These are phyloP conservation scores for Drosophila malerkotliana DNA, from an alignment of 1,140 invertebrate genomes.

Conservation along the genomic window DNA sequence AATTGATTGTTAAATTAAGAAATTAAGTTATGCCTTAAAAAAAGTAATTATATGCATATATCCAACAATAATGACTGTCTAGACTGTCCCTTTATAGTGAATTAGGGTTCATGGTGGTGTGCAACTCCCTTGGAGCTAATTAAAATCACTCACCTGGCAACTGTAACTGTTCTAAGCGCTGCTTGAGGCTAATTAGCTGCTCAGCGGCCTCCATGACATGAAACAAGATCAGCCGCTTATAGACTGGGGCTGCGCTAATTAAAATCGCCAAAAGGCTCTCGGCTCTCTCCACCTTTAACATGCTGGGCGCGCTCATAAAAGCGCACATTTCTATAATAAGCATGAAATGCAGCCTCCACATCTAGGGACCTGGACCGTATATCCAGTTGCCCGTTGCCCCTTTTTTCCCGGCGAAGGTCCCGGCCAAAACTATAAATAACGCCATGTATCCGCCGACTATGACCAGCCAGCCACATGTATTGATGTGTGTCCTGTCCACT, in stretches of 20 bases:
- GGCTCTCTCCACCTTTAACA: slow-evolving; percentile 53
- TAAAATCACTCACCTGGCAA: slow-evolving; percentile 17
- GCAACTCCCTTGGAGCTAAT: slow-evolving; percentile 26
- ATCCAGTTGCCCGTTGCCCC: slow-evolving; percentile 9
- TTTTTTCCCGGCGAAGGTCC: slow-evolving; percentile 19
- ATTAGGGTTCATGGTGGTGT: background rate
- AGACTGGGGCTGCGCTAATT: slow-evolving; percentile 58
- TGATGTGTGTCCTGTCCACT: slow-evolving; percentile 81
- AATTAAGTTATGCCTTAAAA: background rate
- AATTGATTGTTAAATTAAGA: background rate
- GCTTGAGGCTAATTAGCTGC: slow-evolving; percentile 54
- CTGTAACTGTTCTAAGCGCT: slow-evolving; percentile 51
- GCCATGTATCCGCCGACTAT: slow-evolving; percentile 50
- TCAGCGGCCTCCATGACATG: slow-evolving; percentile 7
- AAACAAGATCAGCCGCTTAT: slow-evolving; percentile 31
- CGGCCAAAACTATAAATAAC: slow-evolving; percentile 76
- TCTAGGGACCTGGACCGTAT: background rate
- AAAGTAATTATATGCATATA: background rate
- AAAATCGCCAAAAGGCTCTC: slow-evolving; percentile 66
- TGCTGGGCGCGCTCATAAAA: slow-evolving; percentile 71
- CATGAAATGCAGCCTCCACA: slow-evolving; percentile 59
- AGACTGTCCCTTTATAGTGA: background rate
- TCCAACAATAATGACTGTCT: slow-evolving; percentile 2
- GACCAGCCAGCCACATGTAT: slow-evolving; percentile 57
- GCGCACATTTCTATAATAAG: slow-evolving; percentile 75